Conservation (phyloP, 2,888 invertebrate species). For the Polymixis flavicincta region DNA sequence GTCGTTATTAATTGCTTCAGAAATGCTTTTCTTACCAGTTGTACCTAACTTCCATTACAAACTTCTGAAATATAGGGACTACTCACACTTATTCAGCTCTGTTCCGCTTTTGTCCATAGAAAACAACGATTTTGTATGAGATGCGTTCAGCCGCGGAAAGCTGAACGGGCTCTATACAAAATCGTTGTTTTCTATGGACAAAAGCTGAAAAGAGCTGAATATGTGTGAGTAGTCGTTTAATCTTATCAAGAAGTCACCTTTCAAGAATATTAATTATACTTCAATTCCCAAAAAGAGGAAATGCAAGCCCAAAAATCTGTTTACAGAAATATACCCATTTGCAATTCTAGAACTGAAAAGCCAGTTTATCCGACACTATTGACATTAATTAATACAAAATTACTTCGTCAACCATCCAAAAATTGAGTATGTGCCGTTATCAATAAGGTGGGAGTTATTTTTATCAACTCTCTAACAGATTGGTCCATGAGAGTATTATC, state of each 20-base stretch:
- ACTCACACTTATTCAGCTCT: too few relatives aligned
- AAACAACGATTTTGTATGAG: too few relatives aligned
- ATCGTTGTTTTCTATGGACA: too few relatives aligned
- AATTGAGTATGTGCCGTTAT: slow-evolving; percentile 19
- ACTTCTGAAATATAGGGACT: not conserved
- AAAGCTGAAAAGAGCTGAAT: too few relatives aligned
- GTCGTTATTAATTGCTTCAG: not conserved
- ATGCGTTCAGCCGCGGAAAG: too few relatives aligned
- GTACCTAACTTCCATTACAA: not conserved
- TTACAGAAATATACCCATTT: not conserved
- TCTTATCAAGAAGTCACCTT: not conserved
- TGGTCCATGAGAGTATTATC: slow-evolving; percentile 35
- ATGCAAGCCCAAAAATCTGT: not conserved
- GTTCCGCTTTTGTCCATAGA: too few relatives aligned
- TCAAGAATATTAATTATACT: not conserved
- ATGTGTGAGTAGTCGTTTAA: too few relatives aligned
- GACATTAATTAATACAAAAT: slow-evolving; percentile 21
- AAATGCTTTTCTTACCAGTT: not conserved
- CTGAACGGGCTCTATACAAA: too few relatives aligned
- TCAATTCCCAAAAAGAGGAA: not conserved
- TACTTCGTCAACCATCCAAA: slow-evolving; percentile 29
- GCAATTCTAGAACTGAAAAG: not conserved
- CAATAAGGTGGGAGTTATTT: slow-evolving; percentile 37
- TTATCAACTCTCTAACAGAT: slow-evolving; percentile 41
- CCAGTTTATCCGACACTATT: not conserved